Percentiles rank a stretch among this genome's conserved stretches.
These are phyloP conservation scores for Calliopum simillimum DNA, from an alignment of 2,888 invertebrate species.

Conservation along the genomic window DNA sequence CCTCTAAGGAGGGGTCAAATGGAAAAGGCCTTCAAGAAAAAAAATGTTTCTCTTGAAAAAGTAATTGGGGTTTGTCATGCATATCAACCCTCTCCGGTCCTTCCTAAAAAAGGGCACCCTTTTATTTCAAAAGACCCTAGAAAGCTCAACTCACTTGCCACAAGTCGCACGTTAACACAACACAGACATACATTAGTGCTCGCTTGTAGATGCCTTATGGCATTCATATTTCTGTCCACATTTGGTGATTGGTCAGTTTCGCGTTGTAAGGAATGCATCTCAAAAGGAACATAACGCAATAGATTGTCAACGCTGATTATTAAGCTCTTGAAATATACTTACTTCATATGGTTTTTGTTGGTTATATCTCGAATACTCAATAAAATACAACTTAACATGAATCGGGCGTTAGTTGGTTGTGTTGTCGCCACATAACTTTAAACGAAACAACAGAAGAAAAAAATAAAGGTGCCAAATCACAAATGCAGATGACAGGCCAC, in stretches of 20 bases:
- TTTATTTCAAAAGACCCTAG: no score
- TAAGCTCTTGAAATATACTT: conserved; percentile 57
- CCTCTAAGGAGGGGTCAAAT: no score
- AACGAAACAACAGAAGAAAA: background rate
- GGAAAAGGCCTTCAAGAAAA: no score
- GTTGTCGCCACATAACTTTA: conserved; percentile 30
- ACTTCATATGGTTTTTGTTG: background rate
- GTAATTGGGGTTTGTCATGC: no score
- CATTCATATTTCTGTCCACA: conserved; percentile 8
- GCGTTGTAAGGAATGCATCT: conserved; percentile 6
- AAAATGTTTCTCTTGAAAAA: no score
- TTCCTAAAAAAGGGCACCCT: no score
- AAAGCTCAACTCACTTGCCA: conserved; percentile 29
- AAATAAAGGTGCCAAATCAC: conserved; percentile 29
- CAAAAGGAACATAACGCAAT: conserved; percentile 42
- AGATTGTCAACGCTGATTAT: conserved; percentile 62
- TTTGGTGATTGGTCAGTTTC: conserved; percentile 23
- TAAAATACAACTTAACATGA: conserved; percentile 6
- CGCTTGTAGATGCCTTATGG: background rate
- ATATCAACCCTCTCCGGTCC: no score
- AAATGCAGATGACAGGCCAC: conserved; percentile 28
- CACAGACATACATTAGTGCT: background rate
- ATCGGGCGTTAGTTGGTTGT: conserved; percentile 20
- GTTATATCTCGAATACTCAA: background rate
- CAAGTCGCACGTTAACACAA: background rate